Evolutionary conservation across 2,888 invertebrate species (phyloP), one percentile per base, ranked within the genome.

Genomic region (Apamea monoglypha): DNA sequence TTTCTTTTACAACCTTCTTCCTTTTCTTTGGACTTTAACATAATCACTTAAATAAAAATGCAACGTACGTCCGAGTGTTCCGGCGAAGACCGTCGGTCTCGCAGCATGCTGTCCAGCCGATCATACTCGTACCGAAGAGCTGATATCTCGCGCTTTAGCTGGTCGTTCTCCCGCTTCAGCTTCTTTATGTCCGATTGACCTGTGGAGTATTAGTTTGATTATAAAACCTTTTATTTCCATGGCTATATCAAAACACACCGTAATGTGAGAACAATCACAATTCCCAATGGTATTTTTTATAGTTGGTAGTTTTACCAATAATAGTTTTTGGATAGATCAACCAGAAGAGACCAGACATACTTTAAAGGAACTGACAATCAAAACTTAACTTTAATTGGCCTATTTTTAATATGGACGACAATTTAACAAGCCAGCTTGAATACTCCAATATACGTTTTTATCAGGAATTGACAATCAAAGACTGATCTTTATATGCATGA

Each of bases 141-240:
- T 97, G 98, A 99, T 92, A 99, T 98, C 95, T 99, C 99, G 40
- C 98, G 97, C 91, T 98, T 98, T 78, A 99, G 96, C 94, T 98
- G 98, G 89, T 99, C 99, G 97, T 99, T 99, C 93, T 99, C 99
- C 67, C 98, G 97, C 85, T 98, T 98, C 91, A 99, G 94, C 93
- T 99, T 99, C 95, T 99, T 98, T 90, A 99, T 98, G 93, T 99
- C 99, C 88, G 98, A 98, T 94, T 99, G 99, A 88, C 99, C 98
- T 98, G 96, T 56, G 50, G 44, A 56, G 21, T 16, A 18, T 53
- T 25, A 3, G 2, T 71, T 71, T 18, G 10, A 7, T n/a, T 36
- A n/a, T 36, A 0, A 59, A 70, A 1, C 1, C 2, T 56, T 36
- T 18, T 59, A 18, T n/a, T 53, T 18, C 18, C 5, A 56, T 53